A percentile compares a stretch with the other conserved stretches of the same genome.
phyloP scores from a whole-genome alignment of 2,113 vertebrate genomes.

The Pseudonaja textilis region DNA sequence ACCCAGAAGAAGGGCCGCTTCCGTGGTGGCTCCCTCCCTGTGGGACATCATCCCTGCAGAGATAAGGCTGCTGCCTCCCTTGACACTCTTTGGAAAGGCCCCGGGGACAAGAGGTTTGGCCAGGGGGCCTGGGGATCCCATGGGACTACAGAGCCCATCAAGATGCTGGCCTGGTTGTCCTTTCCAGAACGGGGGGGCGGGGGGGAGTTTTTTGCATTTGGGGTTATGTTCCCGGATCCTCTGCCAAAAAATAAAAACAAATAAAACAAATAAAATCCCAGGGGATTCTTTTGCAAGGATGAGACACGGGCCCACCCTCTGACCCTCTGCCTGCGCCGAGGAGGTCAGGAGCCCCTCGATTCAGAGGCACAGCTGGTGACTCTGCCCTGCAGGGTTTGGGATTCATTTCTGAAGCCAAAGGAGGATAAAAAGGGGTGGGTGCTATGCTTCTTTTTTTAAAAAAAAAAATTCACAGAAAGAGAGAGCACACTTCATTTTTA shows the following conservation, averaged over 20 bases:
- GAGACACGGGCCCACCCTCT: not conserved
- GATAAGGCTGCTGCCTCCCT: not conserved
- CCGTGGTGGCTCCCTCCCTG: too few species aligned
- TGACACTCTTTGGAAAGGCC: not conserved
- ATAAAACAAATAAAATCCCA: too few species aligned
- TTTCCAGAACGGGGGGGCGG: not conserved
- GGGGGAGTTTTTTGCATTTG: too few species aligned
- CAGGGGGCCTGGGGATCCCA: not conserved
- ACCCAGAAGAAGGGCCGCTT: too few species aligned
- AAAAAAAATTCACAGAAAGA: not conserved
- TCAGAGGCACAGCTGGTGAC: not conserved
- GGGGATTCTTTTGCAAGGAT: not conserved
- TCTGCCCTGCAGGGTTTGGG: not conserved
- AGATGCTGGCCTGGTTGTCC: not conserved
- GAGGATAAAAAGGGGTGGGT: not conserved
- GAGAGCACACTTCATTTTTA: not conserved
- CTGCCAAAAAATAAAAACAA: not conserved
- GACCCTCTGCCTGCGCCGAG: not conserved
- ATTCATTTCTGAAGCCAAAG: not conserved
- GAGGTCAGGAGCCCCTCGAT: too few species aligned
- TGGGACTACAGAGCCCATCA: too few species aligned
- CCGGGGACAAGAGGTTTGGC: not conserved
- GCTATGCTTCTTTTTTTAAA: not conserved
- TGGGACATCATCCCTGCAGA: not conserved
- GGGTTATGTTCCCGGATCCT: not conserved